Evolutionary conservation across 2,113 vertebrate genomes (phyloP), one percentile per base, ranked within the genome.

Genomic region (Alligator mississippiensis): DNA sequence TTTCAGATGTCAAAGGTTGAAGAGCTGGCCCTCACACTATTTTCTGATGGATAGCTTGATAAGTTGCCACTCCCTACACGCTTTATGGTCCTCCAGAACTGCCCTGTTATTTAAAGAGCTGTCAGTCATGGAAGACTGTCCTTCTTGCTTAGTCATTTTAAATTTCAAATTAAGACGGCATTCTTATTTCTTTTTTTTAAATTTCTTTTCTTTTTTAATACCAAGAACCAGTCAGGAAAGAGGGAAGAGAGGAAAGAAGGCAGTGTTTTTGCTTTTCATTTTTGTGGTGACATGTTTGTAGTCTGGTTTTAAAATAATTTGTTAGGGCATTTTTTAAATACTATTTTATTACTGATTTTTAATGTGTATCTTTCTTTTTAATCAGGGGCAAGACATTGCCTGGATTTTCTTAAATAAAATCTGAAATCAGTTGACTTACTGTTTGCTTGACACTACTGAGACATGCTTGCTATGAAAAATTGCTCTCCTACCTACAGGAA

Each of bases 1-100:
- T 97, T 96, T 93, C 90, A 96, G 96, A 76, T 89, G 75, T 63
- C 55, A 62, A 70, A 84, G 15, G 10, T 85, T 93, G 95, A 93
- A 94, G 78, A 94, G 18, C n/a, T 93, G 83, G 85, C 96, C 61
- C 30, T 96, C 77, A 93, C 34, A 61, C 5, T 68, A 27, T 60
- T 77, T 68, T 87, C 22, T 88, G 66, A 90, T 93, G 58, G 93
- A 85, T 84, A 16, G 9, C 61, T 92, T 94, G 28, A 55, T 91
- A 84, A 90, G 10, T 84, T 84, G 5, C 74, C 11, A 27, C 63
- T 84, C 92, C 76, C 30, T 84, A 80, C 68, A 76, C 24, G 14
- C 0, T 1, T 77, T 82, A 21, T 12, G 66, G 4, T 77, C 17
- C 54, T 92, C 54, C 55, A 80, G 89, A 93, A 84, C 16, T 27